phyloP scores from a whole-genome alignment of 2,888 invertebrate genomes.

The Eumerus sabulonum region DNA sequence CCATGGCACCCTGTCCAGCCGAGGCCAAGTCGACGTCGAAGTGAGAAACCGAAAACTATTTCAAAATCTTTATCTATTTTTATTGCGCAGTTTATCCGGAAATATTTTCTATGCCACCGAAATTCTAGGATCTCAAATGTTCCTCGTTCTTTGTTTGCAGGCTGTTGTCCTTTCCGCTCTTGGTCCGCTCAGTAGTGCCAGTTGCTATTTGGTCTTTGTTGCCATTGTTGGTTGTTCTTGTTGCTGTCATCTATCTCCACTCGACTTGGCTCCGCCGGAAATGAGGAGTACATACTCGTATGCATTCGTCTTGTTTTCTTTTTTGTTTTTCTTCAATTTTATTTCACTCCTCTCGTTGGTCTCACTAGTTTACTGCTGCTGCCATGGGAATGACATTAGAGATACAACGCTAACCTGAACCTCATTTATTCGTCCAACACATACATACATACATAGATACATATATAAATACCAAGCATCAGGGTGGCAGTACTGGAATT shows the following conservation, averaged over 20 bases:
- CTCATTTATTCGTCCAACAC: slow-evolving; percentile 56
- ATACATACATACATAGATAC: background rate
- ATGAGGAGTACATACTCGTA: background rate
- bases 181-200: too few species aligned
- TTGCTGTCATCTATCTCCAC: too few species aligned
- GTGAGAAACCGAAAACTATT: slow-evolving; percentile 51
- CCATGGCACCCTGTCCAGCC: slow-evolving; percentile 36
- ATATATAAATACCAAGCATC: background rate
- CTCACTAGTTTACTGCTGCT: slow-evolving; percentile 19
- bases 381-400: slow-evolving; percentile 58
- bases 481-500: background rate
- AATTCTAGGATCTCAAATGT: slow-evolving; percentile 16
- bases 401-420: slow-evolving; percentile 55
- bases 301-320: slow-evolving; percentile 27
- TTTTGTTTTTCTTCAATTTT: slow-evolving; percentile 4
- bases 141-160: slow-evolving; percentile 12
- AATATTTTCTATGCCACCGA: slow-evolving; percentile 28
- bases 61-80: slow-evolving; percentile 45
- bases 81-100: slow-evolving; percentile 48
- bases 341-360: slow-evolving; percentile 12
- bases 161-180: slow-evolving; percentile 3
- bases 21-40: slow-evolving; percentile 2
- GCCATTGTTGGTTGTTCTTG: too few species aligned
- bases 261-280: too few species aligned
- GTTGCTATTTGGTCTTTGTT: too few species aligned